These are phyloP conservation scores for Daphoenositta chrysoptera DNA, from an alignment of 2,113 vertebrate genomes.

Conservation along the genomic window DNA sequence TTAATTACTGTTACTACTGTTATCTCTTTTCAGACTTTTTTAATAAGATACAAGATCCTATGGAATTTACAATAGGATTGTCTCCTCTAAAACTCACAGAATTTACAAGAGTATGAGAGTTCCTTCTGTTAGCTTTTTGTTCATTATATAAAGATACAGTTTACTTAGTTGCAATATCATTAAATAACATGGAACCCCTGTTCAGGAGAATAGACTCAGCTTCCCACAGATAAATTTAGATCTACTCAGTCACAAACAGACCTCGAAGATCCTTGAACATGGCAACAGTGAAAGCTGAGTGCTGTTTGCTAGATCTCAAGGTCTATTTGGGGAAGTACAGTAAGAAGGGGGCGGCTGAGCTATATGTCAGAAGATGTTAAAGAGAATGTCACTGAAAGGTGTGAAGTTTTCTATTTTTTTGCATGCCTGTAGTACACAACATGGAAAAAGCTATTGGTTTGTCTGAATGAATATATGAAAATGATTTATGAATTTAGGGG, in stretches of 20 bases:
- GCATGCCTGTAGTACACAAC: neutral
- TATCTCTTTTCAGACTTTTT: neutral
- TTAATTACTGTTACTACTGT: neutral
- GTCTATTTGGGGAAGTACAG: neutral
- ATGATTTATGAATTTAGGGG: neutral
- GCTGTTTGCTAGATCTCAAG: neutral
- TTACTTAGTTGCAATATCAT: neutral
- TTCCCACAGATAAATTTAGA: neutral
- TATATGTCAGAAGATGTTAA: neutral
- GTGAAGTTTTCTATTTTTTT: neutral
- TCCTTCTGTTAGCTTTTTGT: neutral
- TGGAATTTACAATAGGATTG: neutral
- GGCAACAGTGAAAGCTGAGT: neutral
- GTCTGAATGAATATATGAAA: constrained; percentile 3
- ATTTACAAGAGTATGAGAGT: neutral
- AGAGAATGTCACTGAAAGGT: neutral
- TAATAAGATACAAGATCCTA: neutral
- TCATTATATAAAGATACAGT: neutral
- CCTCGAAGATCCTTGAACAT: neutral
- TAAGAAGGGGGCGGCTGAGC: neutral
- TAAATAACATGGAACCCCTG: neutral
- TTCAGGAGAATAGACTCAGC: neutral
- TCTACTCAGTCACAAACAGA: neutral
- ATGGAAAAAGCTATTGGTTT: neutral
- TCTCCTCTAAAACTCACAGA: neutral